phyloP scores from a whole-genome alignment of 2,797 vertebrate species.

The Coregonus ussuriensis region DNA sequence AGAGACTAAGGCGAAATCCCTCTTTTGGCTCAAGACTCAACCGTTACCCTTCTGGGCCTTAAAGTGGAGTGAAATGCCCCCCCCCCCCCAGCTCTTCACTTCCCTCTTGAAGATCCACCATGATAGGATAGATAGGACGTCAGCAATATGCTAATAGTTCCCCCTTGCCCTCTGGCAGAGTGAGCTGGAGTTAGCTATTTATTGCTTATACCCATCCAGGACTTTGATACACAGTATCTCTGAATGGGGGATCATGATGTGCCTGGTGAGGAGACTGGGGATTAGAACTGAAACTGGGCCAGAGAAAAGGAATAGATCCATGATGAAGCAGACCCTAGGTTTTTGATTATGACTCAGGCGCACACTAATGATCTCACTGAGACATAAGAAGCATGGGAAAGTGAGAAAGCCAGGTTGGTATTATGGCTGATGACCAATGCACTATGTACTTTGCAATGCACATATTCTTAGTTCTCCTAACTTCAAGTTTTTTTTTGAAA shows the following conservation, averaged over 20 bases:
- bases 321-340: slow-evolving; percentile 28
- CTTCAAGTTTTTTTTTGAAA: background rate
- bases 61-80: slow-evolving; percentile 5
- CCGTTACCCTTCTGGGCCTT: background rate
- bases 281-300: slow-evolving; percentile 34
- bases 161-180: slow-evolving; percentile 31
- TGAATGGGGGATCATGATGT: slow-evolving; percentile 35
- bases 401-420: background rate
- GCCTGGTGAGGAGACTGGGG: slow-evolving; percentile 23
- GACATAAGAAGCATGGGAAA: slow-evolving; percentile 17
- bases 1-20: background rate
- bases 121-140: slow-evolving; percentile 30
- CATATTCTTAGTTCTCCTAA: background rate
- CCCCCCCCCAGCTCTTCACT: slow-evolving; percentile 29
- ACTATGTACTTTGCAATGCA: background rate
- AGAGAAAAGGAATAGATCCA: slow-evolving; percentile 29
- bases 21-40: background rate
- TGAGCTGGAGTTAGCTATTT: slow-evolving; percentile 61
- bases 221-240: background rate
- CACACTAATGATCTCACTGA: slow-evolving; percentile 32
- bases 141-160: slow-evolving; percentile 54
- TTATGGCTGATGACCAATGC: no score
- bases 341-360: slow-evolving; percentile 30
- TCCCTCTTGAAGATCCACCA: slow-evolving; percentile 30
- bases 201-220: slow-evolving; percentile 53